These are phyloP conservation scores for Carassius auratus DNA, from an alignment of 2,113 vertebrate genomes.

Conservation along the genomic window DNA sequence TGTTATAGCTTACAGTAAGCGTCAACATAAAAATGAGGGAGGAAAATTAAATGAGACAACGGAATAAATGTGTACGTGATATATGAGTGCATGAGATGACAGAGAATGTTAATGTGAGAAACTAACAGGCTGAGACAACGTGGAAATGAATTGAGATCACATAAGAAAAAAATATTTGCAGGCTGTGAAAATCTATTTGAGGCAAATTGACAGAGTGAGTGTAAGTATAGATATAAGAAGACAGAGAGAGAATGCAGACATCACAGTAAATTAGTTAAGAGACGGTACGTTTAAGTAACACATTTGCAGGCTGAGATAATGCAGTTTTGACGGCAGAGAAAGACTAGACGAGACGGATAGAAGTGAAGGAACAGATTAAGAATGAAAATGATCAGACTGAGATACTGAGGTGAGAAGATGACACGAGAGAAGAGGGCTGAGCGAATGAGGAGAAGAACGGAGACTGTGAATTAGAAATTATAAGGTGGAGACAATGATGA, in stretches of 20 bases:
- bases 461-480: slow-evolving; percentile 6
- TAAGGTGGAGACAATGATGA: neutral
- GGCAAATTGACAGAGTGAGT: neutral
- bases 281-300: neutral
- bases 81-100: neutral
- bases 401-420: neutral
- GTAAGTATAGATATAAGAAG: neutral
- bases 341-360: neutral
- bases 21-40: neutral
- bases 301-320: neutral
- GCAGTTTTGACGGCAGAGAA: neutral
- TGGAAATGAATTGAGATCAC: neutral
- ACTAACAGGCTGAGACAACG: neutral
- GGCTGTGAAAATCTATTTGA: neutral
- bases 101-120: neutral
- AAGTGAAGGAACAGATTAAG: neutral
- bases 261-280: neutral
- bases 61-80: neutral
- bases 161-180: neutral
- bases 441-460: neutral
- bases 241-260: neutral
- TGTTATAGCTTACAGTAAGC: neutral
- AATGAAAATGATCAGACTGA: neutral
- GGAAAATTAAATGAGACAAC: neutral
- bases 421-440: neutral